phyloP scores from a whole-genome alignment of 1,140 invertebrate species.

The Plutomurus gul region DNA sequence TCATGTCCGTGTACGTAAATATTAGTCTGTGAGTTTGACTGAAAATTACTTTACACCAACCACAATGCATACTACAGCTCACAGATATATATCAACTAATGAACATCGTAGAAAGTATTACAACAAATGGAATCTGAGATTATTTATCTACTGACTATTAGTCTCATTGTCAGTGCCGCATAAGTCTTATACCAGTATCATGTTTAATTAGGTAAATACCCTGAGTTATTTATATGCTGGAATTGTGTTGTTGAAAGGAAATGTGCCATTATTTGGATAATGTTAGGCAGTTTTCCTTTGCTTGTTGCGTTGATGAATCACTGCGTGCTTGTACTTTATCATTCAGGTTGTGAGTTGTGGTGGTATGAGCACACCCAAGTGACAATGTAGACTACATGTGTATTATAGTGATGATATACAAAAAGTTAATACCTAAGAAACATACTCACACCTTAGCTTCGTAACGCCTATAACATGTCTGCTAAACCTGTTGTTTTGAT shows the following conservation, averaged over 20 bases:
- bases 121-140: not conserved
- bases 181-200: not conserved
- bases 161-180: not conserved
- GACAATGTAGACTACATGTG: not conserved
- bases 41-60: too few relatives aligned
- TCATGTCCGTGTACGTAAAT: not conserved
- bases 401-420: not conserved
- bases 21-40: too few relatives aligned
- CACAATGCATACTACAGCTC: not conserved
- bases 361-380: not conserved
- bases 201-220: not conserved
- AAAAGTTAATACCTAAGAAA: too few relatives aligned
- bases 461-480: too few relatives aligned
- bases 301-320: not conserved
- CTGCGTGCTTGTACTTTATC: too few relatives aligned
- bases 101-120: not conserved
- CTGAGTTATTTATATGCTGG: not conserved
- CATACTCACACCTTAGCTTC: too few relatives aligned
- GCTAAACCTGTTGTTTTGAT: too few relatives aligned
- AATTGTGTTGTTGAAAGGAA: not conserved
- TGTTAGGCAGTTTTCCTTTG: not conserved
- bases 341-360: too few relatives aligned
- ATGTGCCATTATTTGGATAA: not conserved
- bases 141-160: constrained; percentile 11
- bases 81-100: not conserved